Evolutionary conservation across 2,888 invertebrate species (phyloP).

Genomic region (Pilophorus perplexus): DNA sequence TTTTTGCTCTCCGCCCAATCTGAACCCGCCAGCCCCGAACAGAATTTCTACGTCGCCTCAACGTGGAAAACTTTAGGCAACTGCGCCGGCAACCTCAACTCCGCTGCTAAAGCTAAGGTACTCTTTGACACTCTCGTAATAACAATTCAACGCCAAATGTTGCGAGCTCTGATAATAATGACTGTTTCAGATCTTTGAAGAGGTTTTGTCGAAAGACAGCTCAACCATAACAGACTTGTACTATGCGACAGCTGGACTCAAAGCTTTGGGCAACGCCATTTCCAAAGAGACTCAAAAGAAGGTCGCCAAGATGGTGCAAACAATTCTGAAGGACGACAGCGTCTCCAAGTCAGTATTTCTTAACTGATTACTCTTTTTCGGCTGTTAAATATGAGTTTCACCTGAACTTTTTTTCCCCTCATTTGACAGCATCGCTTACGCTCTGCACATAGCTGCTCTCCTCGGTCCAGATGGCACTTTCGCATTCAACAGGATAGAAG

Average conservation of each 20-base stretch:
- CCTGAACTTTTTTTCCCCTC: too few relatives aligned
- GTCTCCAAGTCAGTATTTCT: conserved; percentile 60
- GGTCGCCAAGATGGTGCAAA: conserved; percentile 69
- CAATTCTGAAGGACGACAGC: conserved; percentile 77
- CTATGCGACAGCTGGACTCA: conserved; percentile 68
- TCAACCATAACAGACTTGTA: conserved; percentile 68
- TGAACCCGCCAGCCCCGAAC: conserved; percentile 54
- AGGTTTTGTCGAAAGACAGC: conserved; percentile 64
- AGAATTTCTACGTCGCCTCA: conserved; percentile 64
- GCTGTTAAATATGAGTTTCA: neutral
- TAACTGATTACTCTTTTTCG: conserved; percentile 9
- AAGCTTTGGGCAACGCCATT: conserved; percentile 63
- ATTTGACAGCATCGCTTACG: conserved; percentile 71
- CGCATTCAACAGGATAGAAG: conserved; percentile 76
- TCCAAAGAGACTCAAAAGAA: conserved; percentile 67
- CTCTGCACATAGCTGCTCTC: conserved; percentile 76
- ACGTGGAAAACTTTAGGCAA: conserved; percentile 61
- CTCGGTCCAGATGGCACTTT: conserved; percentile 65
- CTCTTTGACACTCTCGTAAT: neutral
- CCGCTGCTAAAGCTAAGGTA: conserved; percentile 55
- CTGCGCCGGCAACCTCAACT: conserved; percentile 58
- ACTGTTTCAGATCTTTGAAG: conserved; percentile 47
- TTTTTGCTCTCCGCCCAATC: conserved; percentile 52
- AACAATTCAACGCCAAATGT: too few relatives aligned
- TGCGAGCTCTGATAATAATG: too few relatives aligned